Evolutionary conservation across 1,140 invertebrate species (phyloP).

Genomic region (Neotoxoptera formosana): DNA sequence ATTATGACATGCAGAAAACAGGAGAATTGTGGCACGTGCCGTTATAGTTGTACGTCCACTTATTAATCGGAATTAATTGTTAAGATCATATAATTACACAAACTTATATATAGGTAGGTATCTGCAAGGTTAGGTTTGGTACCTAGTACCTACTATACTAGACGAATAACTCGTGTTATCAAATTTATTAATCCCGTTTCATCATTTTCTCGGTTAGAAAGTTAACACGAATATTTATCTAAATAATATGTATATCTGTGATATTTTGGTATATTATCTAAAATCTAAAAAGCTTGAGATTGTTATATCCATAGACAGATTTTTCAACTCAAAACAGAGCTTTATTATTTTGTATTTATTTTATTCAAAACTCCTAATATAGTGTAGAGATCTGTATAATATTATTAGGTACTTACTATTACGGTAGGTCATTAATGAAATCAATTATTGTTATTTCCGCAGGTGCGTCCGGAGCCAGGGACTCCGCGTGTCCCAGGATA

Average conservation of each 20-base stretch:
- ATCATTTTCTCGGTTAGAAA: too few species aligned
- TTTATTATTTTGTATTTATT: not conserved
- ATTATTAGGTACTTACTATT: not conserved
- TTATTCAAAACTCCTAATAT: not conserved
- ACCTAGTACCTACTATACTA: too few species aligned
- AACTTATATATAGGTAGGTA: not conserved
- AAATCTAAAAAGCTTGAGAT: not conserved
- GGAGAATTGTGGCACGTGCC: not conserved
- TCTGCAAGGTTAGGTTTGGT: too few species aligned
- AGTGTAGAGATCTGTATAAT: not conserved
- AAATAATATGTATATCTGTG: too few species aligned
- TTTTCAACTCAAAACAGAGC: not conserved
- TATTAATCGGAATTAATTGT: not conserved
- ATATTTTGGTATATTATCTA: not conserved
- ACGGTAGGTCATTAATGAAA: not conserved
- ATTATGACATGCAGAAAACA: not conserved
- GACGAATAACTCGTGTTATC: not conserved
- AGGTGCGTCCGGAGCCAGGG: slow-evolving; percentile 68
- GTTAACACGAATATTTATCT: too few species aligned
- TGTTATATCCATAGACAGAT: not conserved
- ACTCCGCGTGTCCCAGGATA: slow-evolving; percentile 77
- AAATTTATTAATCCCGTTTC: not conserved
- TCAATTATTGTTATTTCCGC: slow-evolving; percentile 59
- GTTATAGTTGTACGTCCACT: not conserved
- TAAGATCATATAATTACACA: not conserved